Percentiles rank a stretch among this genome's conserved stretches.
Evolutionary conservation across 2,113 vertebrate species (phyloP).

Genomic region (Platichthys stellatus): DNA sequence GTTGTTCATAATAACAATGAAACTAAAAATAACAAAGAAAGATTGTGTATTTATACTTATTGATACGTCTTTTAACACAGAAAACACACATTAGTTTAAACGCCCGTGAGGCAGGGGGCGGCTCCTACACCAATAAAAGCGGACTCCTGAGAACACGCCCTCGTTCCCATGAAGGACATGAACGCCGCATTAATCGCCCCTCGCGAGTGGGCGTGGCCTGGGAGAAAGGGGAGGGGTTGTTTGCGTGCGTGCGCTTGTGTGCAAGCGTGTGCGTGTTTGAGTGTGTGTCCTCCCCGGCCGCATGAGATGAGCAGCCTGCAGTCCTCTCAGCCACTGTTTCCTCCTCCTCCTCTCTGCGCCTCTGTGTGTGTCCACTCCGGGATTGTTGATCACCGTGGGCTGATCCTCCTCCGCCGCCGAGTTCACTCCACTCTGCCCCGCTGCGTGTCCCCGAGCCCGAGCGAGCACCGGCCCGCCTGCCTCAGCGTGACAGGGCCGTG

Average conservation of each 20-base stretch:
- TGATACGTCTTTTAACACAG: background rate
- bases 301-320: conserved; percentile 74
- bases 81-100: background rate
- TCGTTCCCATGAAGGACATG: conserved; percentile 44
- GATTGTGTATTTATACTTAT: no score
- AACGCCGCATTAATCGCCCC: conserved; percentile 69
- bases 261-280: conserved; percentile 19
- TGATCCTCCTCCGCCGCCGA: conserved; percentile 40
- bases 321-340: conserved; percentile 63
- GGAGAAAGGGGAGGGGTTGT: conserved; percentile 60
- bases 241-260: conserved; percentile 36
- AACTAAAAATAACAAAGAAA: background rate
- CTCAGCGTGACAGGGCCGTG: conserved; percentile 2
- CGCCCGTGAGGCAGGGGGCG: background rate
- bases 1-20: background rate
- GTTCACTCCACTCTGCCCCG: conserved; percentile 15
- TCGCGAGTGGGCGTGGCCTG: conserved; percentile 62
- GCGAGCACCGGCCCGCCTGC: conserved; percentile 5
- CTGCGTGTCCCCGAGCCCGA: background rate
- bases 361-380: conserved; percentile 50
- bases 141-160: conserved; percentile 44
- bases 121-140: background rate
- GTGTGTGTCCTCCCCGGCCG: conserved; percentile 51
- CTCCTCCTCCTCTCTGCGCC: conserved; percentile 15
- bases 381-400: conserved; percentile 70